A percentile compares a stretch with the other conserved stretches of the same genome.
These are phyloP conservation scores for Xestoiulus laeticollis DNA, from an alignment of 2,888 invertebrate genomes.

Conservation along the genomic window DNA sequence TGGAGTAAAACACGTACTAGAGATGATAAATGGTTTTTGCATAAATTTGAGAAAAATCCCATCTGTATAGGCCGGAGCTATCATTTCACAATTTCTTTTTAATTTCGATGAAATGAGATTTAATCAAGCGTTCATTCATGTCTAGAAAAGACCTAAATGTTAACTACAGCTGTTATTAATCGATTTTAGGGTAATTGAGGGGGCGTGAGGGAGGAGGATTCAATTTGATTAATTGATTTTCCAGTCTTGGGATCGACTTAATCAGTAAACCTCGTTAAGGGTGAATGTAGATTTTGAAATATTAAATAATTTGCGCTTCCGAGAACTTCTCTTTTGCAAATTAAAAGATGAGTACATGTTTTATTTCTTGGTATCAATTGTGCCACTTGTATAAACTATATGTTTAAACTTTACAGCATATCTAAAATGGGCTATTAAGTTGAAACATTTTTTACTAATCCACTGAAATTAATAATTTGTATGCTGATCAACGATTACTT, in stretches of 20 bases:
- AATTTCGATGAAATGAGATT: not conserved
- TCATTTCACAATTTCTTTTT: not conserved
- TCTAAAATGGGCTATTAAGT: too few relatives aligned
- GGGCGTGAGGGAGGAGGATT: not conserved
- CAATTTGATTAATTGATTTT: not conserved
- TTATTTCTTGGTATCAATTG: too few relatives aligned
- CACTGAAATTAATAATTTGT: too few relatives aligned
- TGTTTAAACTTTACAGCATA: too few relatives aligned
- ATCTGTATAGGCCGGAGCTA: not conserved
- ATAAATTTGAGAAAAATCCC: constrained; percentile 22
- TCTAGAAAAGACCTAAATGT: not conserved
- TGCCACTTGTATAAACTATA: too few relatives aligned
- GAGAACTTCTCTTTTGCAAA: not conserved
- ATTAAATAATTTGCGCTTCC: not conserved
- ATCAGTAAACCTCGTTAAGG: not conserved
- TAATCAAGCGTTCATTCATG: not conserved
- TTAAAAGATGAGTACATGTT: not conserved
- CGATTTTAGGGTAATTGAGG: constrained; percentile 20
- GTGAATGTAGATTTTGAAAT: not conserved
- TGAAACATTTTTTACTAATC: too few relatives aligned
- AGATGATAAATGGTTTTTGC: constrained; percentile 18
- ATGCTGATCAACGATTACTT: too few relatives aligned
- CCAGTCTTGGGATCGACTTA: not conserved
- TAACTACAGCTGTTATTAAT: constrained; percentile 24
- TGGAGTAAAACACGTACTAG: not conserved